Percentiles rank a stretch among this genome's conserved stretches.
phyloP scores from a whole-genome alignment of 2,888 invertebrate genomes.

The Platycnemis pennipes region DNA sequence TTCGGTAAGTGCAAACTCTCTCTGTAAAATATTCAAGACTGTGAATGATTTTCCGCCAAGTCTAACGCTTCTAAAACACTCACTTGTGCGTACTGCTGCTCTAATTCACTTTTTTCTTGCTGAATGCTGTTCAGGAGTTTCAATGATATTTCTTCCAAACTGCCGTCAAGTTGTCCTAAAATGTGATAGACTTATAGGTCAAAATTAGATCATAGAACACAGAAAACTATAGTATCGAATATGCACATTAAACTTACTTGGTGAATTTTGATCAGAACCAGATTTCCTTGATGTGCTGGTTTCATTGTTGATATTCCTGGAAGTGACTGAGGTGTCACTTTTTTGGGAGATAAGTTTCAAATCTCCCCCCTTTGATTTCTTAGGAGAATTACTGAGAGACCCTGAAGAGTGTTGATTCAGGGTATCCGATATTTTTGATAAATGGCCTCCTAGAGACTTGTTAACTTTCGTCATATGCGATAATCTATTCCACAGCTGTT shows the following conservation, averaged over 20 bases:
- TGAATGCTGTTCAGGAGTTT: constrained; percentile 86
- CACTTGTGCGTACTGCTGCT: constrained; percentile 82
- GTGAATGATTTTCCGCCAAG: too few relatives aligned
- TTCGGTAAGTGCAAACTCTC: too few relatives aligned
- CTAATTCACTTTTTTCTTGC: constrained; percentile 85
- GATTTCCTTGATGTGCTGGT: background rate
- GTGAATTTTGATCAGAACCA: background rate
- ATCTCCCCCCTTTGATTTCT: constrained; percentile 7
- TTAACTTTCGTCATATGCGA: constrained; percentile 84
- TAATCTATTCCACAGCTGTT: constrained; percentile 88
- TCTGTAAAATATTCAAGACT: too few relatives aligned
- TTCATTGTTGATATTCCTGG: background rate
- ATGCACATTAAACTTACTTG: background rate
- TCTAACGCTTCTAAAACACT: background rate
- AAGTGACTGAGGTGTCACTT: background rate
- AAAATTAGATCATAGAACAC: background rate
- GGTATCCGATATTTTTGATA: constrained; percentile 81
- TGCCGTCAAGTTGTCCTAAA: constrained; percentile 73
- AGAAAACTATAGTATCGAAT: background rate
- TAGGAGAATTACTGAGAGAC: constrained; percentile 27
- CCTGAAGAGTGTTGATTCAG: constrained; percentile 78
- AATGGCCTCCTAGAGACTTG: constrained; percentile 80
- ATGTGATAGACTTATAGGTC: background rate
- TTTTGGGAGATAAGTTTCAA: background rate
- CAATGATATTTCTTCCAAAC: constrained; percentile 89